Percentiles rank a stretch among this genome's conserved stretches.
These are phyloP conservation scores for Sylvilagus floridanus DNA, from an alignment of 2,797 vertebrate genomes.

Conservation along the genomic window DNA sequence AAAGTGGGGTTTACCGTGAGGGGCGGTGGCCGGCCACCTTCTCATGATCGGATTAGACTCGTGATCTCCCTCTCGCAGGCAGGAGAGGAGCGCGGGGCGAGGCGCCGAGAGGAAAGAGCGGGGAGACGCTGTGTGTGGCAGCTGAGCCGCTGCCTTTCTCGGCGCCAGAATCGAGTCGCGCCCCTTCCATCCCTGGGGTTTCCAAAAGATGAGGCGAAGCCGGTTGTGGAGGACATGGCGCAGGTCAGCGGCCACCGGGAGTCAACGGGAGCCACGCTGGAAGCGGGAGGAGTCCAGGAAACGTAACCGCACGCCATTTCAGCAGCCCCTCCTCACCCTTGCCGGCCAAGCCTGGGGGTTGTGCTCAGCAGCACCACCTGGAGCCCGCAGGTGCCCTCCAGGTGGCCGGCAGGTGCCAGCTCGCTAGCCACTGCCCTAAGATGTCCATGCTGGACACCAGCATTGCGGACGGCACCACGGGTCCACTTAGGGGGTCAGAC, in stretches of 20 bases:
- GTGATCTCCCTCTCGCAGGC: neutral
- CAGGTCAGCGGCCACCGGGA: too few relatives aligned
- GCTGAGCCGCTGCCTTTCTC: rapidly evolving
- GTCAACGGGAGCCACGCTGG: neutral
- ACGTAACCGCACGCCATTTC: rapidly evolving
- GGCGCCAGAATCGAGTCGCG: neutral
- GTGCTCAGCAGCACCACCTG: rapidly evolving
- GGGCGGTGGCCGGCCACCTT: constrained; percentile 82
- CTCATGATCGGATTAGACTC: constrained; percentile 81
- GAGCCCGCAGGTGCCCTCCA: rapidly evolving
- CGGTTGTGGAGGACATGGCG: neutral
- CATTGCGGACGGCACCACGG: too few relatives aligned
- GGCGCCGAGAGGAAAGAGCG: constrained; percentile 60
- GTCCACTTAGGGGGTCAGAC: too few relatives aligned
- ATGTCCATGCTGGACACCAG: rapidly evolving
- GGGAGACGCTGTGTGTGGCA: rapidly evolving
- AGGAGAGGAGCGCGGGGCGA: constrained; percentile 5
- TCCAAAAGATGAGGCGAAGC: neutral
- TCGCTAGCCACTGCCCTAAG: too few relatives aligned
- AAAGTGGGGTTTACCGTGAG: constrained; percentile 80
- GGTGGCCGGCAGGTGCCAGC: too few relatives aligned
- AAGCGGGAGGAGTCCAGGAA: neutral
- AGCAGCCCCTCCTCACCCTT: rapidly evolving
- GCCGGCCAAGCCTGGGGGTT: rapidly evolving
- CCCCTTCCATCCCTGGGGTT: neutral